Percentiles rank a stretch among this genome's conserved stretches.
Conservation (phyloP, 1,140 invertebrate species). For the Macrobrachium rosenbergii region DNA sequence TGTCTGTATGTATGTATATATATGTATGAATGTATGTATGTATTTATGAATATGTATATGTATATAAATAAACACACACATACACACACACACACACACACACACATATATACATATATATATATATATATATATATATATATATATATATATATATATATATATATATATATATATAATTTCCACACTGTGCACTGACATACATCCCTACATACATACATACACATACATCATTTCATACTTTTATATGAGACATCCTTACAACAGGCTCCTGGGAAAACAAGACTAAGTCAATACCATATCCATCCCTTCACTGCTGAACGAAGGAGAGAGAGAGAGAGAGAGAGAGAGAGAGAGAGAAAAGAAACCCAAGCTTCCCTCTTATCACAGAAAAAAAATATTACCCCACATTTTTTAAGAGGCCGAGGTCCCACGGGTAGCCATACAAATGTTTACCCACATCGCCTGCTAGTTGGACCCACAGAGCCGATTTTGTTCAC, state of each 20-base stretch:
- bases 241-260: no score
- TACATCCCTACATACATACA: conserved; percentile 6
- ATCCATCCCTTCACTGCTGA: background rate
- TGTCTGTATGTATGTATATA: background rate
- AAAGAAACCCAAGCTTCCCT: no score
- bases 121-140: background rate
- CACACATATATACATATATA: background rate
- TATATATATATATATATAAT: background rate
- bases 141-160: conserved; percentile 19
- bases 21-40: background rate
- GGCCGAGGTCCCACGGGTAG: no score
- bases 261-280: no score
- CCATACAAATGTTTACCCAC: no score
- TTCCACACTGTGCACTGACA: no score
- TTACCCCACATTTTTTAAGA: no score
- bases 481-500: no score
- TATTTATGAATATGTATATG: background rate
- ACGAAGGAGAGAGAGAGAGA: background rate
- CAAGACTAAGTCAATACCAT: no score
- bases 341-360: no score
- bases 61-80: background rate
- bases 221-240: conserved; percentile 2
- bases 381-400: no score
- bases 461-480: no score
- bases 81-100: background rate